phyloP scores from a whole-genome alignment of 2,797 vertebrate genomes.

The Lycodopsis pacificus region DNA sequence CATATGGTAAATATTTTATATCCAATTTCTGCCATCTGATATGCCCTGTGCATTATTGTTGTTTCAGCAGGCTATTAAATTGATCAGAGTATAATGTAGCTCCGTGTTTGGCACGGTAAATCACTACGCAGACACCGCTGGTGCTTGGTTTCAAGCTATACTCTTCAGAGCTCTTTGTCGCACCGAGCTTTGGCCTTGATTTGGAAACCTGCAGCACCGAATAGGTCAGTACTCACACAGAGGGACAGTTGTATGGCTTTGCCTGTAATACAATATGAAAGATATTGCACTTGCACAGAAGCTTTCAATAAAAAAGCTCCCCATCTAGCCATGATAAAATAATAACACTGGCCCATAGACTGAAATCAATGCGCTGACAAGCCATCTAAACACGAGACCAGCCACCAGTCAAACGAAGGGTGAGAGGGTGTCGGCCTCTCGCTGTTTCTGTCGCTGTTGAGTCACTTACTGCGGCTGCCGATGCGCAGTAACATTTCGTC shows the following conservation, averaged over 20 bases:
- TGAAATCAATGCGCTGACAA: slow-evolving; percentile 59
- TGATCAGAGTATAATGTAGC: slow-evolving; percentile 64
- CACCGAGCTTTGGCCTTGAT: slow-evolving; percentile 49
- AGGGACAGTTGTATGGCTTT: slow-evolving; percentile 60
- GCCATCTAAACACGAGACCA: slow-evolving; percentile 44
- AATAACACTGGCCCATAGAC: slow-evolving; percentile 60
- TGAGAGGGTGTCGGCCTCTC: slow-evolving; percentile 19
- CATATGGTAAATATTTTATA: slow-evolving; percentile 38
- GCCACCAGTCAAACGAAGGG: slow-evolving; percentile 50
- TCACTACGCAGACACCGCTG: slow-evolving; percentile 52
- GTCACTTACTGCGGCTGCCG: slow-evolving; percentile 35
- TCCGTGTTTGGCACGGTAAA: slow-evolving; percentile 52
- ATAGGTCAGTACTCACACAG: slow-evolving; percentile 67
- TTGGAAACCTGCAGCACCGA: slow-evolving; percentile 53
- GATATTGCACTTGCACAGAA: slow-evolving; percentile 61
- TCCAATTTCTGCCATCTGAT: slow-evolving; percentile 46
- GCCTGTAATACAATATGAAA: slow-evolving; percentile 76
- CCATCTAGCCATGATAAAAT: slow-evolving; percentile 68
- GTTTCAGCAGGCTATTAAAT: slow-evolving; percentile 56
- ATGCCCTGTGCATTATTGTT: slow-evolving; percentile 49
- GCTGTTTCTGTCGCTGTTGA: slow-evolving; percentile 16
- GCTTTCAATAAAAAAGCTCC: slow-evolving; percentile 71
- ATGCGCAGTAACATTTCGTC: slow-evolving; percentile 42
- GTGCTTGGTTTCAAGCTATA: slow-evolving; percentile 74
- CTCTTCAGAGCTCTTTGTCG: slow-evolving; percentile 72